A percentile compares a stretch with the other conserved stretches of the same genome.
Evolutionary conservation across 1,140 invertebrate species (phyloP).

Genomic region (Heliconius eleuchia): DNA sequence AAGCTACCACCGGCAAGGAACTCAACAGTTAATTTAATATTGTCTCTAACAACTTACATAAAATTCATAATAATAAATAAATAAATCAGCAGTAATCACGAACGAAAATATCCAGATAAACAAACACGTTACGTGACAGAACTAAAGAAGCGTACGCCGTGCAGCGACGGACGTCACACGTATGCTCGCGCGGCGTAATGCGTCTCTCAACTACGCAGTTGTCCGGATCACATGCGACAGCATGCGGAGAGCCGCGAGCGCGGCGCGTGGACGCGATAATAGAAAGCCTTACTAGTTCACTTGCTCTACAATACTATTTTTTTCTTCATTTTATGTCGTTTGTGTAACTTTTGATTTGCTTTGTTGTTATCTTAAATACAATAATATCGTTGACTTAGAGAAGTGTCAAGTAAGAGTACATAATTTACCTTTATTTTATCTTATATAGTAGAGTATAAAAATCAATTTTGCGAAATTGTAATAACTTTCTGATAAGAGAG

Average conservation of each 20-base stretch:
- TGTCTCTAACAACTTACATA: too few relatives aligned
- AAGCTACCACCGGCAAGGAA: too few relatives aligned
- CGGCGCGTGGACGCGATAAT: slow-evolving; percentile 36
- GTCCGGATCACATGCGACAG: slow-evolving; percentile 43
- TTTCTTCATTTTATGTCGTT: not conserved
- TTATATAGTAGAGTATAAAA: too few relatives aligned
- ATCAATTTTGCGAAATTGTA: too few relatives aligned
- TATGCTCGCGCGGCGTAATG: slow-evolving; percentile 35
- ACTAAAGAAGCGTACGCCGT: slow-evolving; percentile 24
- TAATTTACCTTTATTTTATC: too few relatives aligned
- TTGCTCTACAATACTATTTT: not conserved
- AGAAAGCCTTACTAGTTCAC: slow-evolving; percentile 11
- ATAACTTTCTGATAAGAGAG: too few relatives aligned
- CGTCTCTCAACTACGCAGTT: slow-evolving; percentile 48
- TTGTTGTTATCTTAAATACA: not conserved
- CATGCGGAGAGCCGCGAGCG: slow-evolving; percentile 40
- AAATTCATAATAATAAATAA: not conserved
- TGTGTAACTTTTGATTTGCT: not conserved
- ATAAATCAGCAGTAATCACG: not conserved
- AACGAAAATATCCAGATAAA: not conserved
- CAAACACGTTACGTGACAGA: slow-evolving; percentile 25
- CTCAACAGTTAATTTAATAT: too few relatives aligned
- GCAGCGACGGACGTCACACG: slow-evolving; percentile 30
- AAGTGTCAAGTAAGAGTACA: too few relatives aligned
- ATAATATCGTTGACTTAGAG: too few relatives aligned